Conservation (phyloP, 2,888 invertebrate genomes). For the Cantharis flavilabris region DNA sequence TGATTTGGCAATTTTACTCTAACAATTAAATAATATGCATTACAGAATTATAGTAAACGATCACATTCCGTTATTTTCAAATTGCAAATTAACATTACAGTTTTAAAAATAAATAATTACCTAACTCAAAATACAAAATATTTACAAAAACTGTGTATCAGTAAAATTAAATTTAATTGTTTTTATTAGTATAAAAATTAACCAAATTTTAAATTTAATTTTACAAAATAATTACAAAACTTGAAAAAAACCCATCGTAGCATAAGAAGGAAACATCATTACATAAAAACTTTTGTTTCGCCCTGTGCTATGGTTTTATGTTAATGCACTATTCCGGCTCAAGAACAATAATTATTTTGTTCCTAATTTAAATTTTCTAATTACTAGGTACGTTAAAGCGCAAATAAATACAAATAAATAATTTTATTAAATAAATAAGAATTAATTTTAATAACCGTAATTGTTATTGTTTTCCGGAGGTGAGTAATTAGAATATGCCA, state of each 20-base stretch:
- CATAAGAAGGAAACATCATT: background rate
- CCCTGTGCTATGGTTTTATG: background rate
- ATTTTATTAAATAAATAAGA: background rate
- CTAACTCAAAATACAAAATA: background rate
- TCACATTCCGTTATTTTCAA: background rate
- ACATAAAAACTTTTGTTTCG: background rate
- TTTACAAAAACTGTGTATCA: background rate
- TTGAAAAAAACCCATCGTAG: background rate
- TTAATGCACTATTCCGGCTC: background rate
- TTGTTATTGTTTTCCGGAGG: slow-evolving; percentile 2
- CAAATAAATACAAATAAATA: slow-evolving; percentile 3
- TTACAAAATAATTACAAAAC: background rate
- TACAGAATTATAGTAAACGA: background rate
- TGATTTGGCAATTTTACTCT: background rate
- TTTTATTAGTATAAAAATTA: background rate
- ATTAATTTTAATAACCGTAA: background rate
- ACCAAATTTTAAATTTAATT: background rate
- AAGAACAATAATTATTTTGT: background rate
- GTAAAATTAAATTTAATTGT: background rate
- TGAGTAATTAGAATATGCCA: background rate
- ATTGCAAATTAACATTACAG: background rate
- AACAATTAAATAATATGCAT: background rate
- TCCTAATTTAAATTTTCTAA: background rate
- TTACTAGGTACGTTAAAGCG: background rate
- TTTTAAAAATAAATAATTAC: background rate